Conservation (phyloP, 2,888 invertebrate species). For the Tridacna gigas region DNA sequence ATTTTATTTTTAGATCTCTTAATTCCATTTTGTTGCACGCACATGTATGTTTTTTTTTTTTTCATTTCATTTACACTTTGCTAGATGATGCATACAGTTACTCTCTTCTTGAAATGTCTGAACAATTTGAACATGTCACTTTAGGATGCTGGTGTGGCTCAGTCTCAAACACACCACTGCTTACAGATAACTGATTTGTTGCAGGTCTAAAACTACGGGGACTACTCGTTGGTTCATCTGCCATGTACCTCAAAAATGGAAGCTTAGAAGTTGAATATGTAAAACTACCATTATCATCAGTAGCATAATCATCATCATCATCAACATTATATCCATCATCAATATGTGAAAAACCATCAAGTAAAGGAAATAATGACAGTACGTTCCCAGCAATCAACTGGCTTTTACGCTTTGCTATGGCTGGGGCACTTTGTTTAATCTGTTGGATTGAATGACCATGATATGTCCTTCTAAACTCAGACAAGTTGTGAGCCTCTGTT, state of each 20-base stretch:
- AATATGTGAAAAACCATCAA: not conserved
- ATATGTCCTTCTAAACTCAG: too few species aligned
- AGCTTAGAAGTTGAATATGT: not conserved
- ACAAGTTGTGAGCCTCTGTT: too few species aligned
- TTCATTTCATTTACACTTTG: not conserved
- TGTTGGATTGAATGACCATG: too few species aligned
- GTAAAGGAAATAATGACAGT: not conserved
- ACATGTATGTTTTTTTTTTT: too few species aligned
- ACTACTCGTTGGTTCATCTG: not conserved
- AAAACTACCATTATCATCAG: too few species aligned
- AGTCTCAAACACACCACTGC: not conserved
- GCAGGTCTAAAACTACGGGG: not conserved
- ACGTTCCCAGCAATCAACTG: too few species aligned
- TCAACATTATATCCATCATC: not conserved
- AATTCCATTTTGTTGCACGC: too few species aligned
- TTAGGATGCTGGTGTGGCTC: not conserved
- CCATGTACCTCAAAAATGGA: not conserved
- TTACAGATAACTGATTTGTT: not conserved
- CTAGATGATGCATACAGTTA: not conserved
- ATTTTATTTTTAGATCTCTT: too few species aligned
- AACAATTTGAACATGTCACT: not conserved
- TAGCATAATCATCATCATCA: too few species aligned
- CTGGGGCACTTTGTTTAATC: too few species aligned
- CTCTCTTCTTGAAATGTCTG: slow-evolving; percentile 6
- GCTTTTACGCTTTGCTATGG: too few species aligned